Conservation (phyloP, 2,113 vertebrate species). For the Balaeniceps rex region DNA sequence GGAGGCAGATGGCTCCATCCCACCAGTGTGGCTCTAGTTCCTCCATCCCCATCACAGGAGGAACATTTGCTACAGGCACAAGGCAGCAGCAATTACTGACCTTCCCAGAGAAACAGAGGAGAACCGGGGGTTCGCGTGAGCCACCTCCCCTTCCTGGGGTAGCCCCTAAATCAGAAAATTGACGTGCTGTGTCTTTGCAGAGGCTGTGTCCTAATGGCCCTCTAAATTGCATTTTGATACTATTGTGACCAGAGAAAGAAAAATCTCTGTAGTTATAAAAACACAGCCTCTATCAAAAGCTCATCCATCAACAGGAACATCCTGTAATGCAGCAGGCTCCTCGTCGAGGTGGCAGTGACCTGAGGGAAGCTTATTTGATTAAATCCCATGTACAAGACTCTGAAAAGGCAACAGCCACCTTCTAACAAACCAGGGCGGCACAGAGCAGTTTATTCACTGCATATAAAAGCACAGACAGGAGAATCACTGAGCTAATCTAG, state of each 20-base stretch:
- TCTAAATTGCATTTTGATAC: constrained; percentile 19
- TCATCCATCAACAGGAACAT: constrained; percentile 26
- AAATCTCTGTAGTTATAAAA: background rate
- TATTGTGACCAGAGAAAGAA: background rate
- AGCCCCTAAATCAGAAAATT: background rate
- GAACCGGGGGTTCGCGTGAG: background rate
- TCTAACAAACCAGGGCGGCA: background rate
- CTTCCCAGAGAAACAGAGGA: background rate
- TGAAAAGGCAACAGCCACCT: background rate
- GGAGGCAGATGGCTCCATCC: background rate
- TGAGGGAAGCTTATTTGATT: background rate
- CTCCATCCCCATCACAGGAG: background rate
- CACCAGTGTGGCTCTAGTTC: background rate
- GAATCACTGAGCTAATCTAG: background rate
- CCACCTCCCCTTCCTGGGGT: background rate
- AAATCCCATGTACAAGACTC: background rate
- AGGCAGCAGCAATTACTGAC: background rate
- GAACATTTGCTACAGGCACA: background rate
- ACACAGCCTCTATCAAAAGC: background rate
- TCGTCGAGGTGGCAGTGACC: background rate
- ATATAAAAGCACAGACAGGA: background rate
- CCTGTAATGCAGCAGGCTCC: background rate
- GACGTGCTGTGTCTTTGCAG: background rate
- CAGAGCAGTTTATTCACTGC: background rate
- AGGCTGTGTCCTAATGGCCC: background rate